Conservation (phyloP, 2,113 vertebrate genomes). For the Egretta garzetta region DNA sequence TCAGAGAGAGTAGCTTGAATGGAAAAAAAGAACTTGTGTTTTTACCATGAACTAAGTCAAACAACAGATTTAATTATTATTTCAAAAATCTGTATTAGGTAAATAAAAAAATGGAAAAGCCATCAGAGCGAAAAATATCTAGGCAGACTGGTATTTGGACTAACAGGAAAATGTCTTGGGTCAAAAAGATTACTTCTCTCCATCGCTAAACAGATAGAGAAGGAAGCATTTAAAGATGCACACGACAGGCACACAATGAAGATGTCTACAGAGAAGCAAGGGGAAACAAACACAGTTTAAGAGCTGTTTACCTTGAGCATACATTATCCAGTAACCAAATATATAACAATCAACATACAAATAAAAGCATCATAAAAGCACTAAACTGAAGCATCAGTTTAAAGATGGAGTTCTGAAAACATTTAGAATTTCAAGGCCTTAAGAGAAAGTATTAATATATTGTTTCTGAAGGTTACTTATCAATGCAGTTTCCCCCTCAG, state of each 20-base stretch:
- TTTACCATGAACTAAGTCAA: neutral
- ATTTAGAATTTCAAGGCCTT: neutral
- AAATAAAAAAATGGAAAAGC: neutral
- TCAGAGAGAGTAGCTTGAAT: neutral
- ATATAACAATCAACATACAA: neutral
- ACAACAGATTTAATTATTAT: neutral
- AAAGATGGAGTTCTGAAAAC: neutral
- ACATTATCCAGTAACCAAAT: neutral
- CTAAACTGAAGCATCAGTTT: neutral
- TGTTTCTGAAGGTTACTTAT: neutral
- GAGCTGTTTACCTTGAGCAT: neutral
- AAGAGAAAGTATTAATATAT: neutral
- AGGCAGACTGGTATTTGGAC: neutral
- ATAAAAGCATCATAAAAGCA: neutral
- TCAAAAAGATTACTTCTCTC: neutral
- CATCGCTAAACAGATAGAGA: neutral
- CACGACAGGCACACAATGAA: neutral
- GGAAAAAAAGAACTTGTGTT: neutral
- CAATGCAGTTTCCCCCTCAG: neutral
- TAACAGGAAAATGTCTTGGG: neutral
- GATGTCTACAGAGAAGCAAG: neutral
- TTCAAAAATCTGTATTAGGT: neutral
- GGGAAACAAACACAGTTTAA: neutral
- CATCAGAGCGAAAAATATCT: neutral
- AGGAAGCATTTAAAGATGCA: neutral